Evolutionary conservation across 2,113 vertebrate species (phyloP), one percentile per base, ranked within the genome.

Genomic region (Podarcis muralis): DNA sequence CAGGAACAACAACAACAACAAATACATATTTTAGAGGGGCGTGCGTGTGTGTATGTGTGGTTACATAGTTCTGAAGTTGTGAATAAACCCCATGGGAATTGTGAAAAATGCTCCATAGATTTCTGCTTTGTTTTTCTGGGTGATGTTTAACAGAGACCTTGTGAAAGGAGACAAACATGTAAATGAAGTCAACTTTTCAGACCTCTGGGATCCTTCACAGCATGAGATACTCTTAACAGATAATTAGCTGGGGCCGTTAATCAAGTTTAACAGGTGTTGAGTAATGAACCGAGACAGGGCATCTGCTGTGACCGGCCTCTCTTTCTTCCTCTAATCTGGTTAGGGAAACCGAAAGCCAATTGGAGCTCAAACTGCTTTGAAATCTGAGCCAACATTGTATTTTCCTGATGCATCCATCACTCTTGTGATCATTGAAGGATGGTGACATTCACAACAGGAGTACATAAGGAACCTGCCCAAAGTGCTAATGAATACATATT

Each of bases 191-290:
- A 96, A 88, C 93, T 94, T 93, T 53, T 66, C 71, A 94, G 94
- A 93, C 96, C 94, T 95, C 90, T 93, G 95, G 95, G 96, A 96
- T 93, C 92, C 92, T 91, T 96, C 95, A 91, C 76, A 94, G 88
- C 83, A 84, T 76, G 92, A 96, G 95, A 95, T 96, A 91, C 94
- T 95, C 94, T 96, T 95, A 97, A 92, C 91, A 95, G 92, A 91
- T 94, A 96, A 96, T 97, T 96, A 96, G 92, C 95, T 87, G 83
- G 91, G 92, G 83, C 88, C 96, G 89, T 97, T 96, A 97, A 97
- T 97, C 96, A 97, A 65, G 71, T 92, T 96, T 96, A 97, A 93
- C 96, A 97, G 96, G 97, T 98, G 96, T 93, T 96, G 96, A 94
- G 94, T 97, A 98, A 97, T 97, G 96, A 96, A 93, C 94, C 79